phyloP scores from a whole-genome alignment of 2,888 invertebrate genomes.

The Desoria tigrina region DNA sequence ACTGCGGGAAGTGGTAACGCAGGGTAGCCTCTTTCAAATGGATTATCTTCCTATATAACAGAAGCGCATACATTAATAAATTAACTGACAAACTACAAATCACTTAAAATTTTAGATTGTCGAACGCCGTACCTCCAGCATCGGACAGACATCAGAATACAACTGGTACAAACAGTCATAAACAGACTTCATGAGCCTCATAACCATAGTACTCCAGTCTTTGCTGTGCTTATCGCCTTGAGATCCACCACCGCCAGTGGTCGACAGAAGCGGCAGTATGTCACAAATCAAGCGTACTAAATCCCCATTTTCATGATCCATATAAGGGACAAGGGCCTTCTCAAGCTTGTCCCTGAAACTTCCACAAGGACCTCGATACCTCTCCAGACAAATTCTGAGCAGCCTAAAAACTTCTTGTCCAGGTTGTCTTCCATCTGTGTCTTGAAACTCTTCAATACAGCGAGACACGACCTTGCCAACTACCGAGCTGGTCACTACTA shows the following conservation, averaged over 20 bases:
- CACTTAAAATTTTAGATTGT: neutral
- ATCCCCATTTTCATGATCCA: slow-evolving; percentile 37
- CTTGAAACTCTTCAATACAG: slow-evolving; percentile 32
- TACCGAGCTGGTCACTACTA: slow-evolving; percentile 28
- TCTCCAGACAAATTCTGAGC: slow-evolving; percentile 39
- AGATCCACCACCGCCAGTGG: slow-evolving; percentile 48
- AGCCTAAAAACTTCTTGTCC: slow-evolving; percentile 33
- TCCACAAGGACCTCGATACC: slow-evolving; percentile 49
- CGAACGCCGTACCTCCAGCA: slow-evolving; percentile 37
- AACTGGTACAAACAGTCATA: slow-evolving; percentile 35
- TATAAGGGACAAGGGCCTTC: slow-evolving; percentile 28
- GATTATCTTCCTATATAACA: slow-evolving; percentile 29
- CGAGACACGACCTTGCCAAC: slow-evolving; percentile 41
- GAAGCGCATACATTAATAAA: neutral
- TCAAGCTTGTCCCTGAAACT: slow-evolving; percentile 42
- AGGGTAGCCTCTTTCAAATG: slow-evolving; percentile 27
- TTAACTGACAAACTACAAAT: neutral
- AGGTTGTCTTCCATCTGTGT: slow-evolving; percentile 2
- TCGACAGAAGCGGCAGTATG: slow-evolving; percentile 43
- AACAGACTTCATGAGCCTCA: slow-evolving; percentile 27
- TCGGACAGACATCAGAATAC: slow-evolving; percentile 35
- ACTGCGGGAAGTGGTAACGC: slow-evolving; percentile 10
- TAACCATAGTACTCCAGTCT: slow-evolving; percentile 45
- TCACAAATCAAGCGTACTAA: slow-evolving; percentile 25
- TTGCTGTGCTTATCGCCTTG: slow-evolving; percentile 45